phyloP scores from a whole-genome alignment of 2,113 vertebrate genomes.

The Mormyrus iriodes region DNA sequence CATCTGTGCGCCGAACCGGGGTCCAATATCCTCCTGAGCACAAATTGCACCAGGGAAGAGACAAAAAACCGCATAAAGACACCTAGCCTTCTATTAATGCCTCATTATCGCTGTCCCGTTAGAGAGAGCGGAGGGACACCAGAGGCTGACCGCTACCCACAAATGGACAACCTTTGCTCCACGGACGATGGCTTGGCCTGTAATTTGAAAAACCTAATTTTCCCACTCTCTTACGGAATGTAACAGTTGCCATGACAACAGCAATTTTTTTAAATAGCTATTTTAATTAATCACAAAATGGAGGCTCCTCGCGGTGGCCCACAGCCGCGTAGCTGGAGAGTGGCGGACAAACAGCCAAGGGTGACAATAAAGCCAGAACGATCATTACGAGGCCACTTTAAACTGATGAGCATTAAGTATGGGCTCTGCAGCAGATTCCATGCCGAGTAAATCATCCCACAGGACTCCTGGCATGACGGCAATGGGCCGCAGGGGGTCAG shows the following conservation, averaged over 20 bases:
- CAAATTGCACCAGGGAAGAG: constrained; percentile 7
- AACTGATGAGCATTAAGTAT: not conserved
- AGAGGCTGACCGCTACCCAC: not conserved
- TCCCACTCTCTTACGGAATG: not conserved
- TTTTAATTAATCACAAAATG: not conserved
- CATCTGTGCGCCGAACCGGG: constrained; percentile 16
- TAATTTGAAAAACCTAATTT: not conserved
- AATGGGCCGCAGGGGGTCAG: too few species aligned
- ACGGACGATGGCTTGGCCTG: not conserved
- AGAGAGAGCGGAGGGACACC: not conserved
- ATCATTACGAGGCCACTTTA: not conserved
- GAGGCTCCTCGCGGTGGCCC: not conserved
- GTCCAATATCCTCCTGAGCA: constrained; percentile 14
- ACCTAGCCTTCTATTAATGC: not conserved
- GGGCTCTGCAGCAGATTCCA: not conserved
- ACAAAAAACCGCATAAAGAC: not conserved
- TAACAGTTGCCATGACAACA: not conserved
- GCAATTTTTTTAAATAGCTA: not conserved
- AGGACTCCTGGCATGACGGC: not conserved
- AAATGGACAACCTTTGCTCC: not conserved
- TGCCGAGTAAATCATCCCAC: not conserved
- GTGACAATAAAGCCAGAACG: not conserved
- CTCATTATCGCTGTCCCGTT: not conserved
- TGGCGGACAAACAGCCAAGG: not conserved
- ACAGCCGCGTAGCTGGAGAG: not conserved